Percentiles rank a stretch among this genome's conserved stretches.
Evolutionary conservation across 2,888 invertebrate genomes (phyloP).

Genomic region (Acleris sparsana): DNA sequence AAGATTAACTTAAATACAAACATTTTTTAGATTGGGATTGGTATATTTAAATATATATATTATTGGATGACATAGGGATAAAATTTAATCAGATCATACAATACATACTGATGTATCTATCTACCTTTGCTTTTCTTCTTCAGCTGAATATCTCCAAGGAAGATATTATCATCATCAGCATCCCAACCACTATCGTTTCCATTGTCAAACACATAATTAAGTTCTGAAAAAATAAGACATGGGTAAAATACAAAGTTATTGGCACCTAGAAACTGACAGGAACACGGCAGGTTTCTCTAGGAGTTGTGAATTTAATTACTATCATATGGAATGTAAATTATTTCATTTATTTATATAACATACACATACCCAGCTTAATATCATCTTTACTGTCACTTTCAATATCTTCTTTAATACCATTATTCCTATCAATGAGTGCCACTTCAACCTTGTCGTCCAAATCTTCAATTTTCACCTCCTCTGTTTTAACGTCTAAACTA

Average conservation of each 20-base stretch:
- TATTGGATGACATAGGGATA: too few species aligned
- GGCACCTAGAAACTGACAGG: too few species aligned
- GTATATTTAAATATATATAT: too few species aligned
- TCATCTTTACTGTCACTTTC: constrained; percentile 32
- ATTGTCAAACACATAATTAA: constrained; percentile 46
- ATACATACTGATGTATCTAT: neutral
- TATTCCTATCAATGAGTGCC: constrained; percentile 43
- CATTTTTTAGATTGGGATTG: too few species aligned
- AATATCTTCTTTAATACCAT: constrained; percentile 43
- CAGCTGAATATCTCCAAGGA: constrained; percentile 54
- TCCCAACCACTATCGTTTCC: constrained; percentile 65
- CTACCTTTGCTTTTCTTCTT: constrained; percentile 48
- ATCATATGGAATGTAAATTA: too few species aligned
- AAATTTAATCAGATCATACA: too few species aligned
- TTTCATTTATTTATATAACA: too few species aligned
- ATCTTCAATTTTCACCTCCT: constrained; percentile 1
- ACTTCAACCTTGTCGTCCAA: constrained; percentile 8
- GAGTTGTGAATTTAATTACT: too few species aligned
- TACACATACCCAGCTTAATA: constrained; percentile 55
- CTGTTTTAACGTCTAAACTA: constrained; percentile 15
- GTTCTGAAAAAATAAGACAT: constrained; percentile 52
- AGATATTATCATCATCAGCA: constrained; percentile 66
- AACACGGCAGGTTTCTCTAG: too few species aligned
- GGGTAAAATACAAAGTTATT: too few species aligned
- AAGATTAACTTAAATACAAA: too few species aligned